Conservation (phyloP, 1,140 invertebrate species). For the Danaus melanippus region DNA sequence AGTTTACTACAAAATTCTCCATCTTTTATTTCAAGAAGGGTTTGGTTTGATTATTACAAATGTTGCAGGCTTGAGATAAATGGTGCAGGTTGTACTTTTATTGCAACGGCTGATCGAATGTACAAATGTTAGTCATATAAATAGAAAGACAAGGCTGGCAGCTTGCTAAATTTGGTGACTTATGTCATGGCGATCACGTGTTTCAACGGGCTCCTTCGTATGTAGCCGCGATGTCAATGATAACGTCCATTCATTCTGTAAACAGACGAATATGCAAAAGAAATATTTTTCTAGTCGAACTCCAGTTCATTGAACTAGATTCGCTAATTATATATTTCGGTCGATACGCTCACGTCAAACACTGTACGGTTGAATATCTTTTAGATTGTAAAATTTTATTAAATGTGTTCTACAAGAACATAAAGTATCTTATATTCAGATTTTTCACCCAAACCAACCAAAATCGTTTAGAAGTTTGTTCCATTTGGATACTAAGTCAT, state of each 20-base stretch:
- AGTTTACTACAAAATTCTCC: conserved; percentile 12
- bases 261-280: no score
- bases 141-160: conserved; percentile 63
- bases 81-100: conserved; percentile 32
- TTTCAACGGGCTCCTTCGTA: conserved; percentile 29
- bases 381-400: no score
- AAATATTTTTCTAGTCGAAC: no score
- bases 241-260: conserved; percentile 35
- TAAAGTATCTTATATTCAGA: conserved; percentile 14
- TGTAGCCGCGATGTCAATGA: conserved; percentile 24
- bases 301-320: conserved; percentile 42
- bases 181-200: conserved; percentile 62
- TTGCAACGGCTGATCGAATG: conserved; percentile 32
- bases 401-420: not conserved
- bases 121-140: conserved; percentile 41
- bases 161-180: conserved; percentile 66
- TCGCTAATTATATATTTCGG: conserved; percentile 26
- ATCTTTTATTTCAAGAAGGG: conserved; percentile 25
- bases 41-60: conserved; percentile 22
- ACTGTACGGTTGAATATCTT: no score
- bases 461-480: conserved; percentile 18
- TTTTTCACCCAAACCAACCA: not conserved
- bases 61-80: conserved; percentile 39
- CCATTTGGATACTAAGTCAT: conserved; percentile 24
- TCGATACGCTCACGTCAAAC: not conserved